phyloP scores from a whole-genome alignment of 1,140 invertebrate species.

The Atta texana region DNA sequence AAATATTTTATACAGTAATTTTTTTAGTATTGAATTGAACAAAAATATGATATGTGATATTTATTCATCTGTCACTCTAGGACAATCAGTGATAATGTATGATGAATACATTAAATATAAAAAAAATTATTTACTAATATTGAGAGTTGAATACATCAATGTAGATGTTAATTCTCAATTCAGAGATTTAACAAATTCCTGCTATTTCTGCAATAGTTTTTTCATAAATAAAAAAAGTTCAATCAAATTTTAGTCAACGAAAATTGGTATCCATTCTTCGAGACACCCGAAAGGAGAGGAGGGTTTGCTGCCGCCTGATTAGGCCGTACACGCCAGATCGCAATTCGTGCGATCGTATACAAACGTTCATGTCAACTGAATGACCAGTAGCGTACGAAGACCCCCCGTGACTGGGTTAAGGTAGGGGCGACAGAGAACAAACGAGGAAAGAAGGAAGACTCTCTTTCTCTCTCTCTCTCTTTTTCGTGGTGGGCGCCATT shows the following conservation, averaged over 20 bases:
- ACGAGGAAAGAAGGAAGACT: constrained; percentile 51
- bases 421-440: constrained; percentile 43
- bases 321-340: constrained; percentile 30
- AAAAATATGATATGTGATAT: no score
- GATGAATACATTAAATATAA: not conserved
- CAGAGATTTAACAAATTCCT: not conserved
- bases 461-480: constrained; percentile 1
- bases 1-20: no score
- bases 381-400: constrained; percentile 73
- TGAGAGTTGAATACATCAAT: not conserved
- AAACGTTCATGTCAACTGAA: constrained; percentile 71
- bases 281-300: constrained; percentile 28
- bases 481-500: constrained; percentile 72
- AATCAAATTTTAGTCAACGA: not conserved
- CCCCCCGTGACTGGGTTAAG: constrained; percentile 70
- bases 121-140: not conserved
- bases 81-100: no score
- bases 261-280: not conserved
- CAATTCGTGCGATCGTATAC: constrained; percentile 49
- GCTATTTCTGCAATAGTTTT: not conserved
- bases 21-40: no score
- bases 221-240: not conserved
- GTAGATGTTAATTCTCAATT: not conserved
- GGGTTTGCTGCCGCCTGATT: constrained; percentile 8
- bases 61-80: no score